phyloP scores from a whole-genome alignment of 2,797 vertebrate genomes.

The Leucoraja ocellata region DNA sequence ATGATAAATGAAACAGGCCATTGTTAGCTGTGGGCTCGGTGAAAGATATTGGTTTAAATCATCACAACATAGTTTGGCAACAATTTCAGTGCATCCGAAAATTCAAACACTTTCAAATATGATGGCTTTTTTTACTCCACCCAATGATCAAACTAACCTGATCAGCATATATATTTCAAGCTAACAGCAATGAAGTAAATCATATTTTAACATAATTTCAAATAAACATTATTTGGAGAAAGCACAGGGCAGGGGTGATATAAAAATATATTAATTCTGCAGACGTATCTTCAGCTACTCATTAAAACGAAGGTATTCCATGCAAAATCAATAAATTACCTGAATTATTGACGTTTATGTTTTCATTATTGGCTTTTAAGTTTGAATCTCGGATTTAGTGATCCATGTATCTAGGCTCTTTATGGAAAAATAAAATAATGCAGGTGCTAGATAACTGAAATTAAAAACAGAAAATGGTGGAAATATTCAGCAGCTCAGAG shows the following conservation, averaged over 20 bases:
- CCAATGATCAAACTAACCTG: neutral
- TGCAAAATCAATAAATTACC: neutral
- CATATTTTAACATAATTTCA: slow-evolving; percentile 28
- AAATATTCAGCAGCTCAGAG: too few species aligned
- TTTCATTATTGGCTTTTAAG: neutral
- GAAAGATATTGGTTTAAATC: neutral
- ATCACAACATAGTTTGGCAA: neutral
- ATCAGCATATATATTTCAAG: neutral
- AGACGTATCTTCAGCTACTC: neutral
- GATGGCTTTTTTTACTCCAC: neutral
- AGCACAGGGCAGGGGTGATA: neutral
- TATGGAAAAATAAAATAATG: too few species aligned
- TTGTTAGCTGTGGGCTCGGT: too few species aligned
- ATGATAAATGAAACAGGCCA: too few species aligned
- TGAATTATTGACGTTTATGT: neutral
- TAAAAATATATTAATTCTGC: neutral
- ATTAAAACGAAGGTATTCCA: neutral
- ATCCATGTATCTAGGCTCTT: neutral
- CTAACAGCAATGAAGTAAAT: neutral
- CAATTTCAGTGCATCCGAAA: neutral
- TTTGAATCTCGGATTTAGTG: neutral
- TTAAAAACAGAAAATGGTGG: too few species aligned
- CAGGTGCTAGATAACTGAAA: too few species aligned
- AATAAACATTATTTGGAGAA: neutral
- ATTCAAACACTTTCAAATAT: neutral